These are phyloP conservation scores for Malachius bipustulatus DNA, from an alignment of 2,888 invertebrate genomes.

Conservation along the genomic window DNA sequence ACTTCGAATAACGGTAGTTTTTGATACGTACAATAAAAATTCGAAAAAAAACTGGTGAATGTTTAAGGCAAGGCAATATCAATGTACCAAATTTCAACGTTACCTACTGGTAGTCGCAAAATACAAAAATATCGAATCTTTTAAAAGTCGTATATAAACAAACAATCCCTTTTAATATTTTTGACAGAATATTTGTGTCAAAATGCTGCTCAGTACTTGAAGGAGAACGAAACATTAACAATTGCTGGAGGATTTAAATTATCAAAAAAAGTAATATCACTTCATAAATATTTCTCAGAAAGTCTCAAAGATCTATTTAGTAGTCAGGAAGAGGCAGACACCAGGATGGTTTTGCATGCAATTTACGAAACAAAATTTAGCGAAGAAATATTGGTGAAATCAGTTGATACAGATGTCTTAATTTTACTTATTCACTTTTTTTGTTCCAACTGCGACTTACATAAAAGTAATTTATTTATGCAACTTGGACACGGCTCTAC, in stretches of 20 bases:
- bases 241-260: conserved; percentile 6
- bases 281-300: conserved; percentile 1
- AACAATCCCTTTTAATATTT: conserved; percentile 13
- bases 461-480: not conserved
- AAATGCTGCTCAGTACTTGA: conserved; percentile 10
- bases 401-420: too few species aligned
- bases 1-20: conserved; percentile 11
- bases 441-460: too few species aligned
- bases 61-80: conserved; percentile 9
- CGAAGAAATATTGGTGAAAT: conserved; percentile 10
- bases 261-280: conserved; percentile 5
- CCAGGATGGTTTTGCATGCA: conserved; percentile 7
- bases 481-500: conserved; percentile 4
- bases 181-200: conserved; percentile 12
- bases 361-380: conserved; percentile 8
- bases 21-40: conserved; percentile 10
- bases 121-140: conserved; percentile 10
- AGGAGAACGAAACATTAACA: conserved; percentile 10
- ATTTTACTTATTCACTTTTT: conserved; percentile 12
- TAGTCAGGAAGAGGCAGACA: conserved; percentile 7
- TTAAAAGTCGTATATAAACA: conserved; percentile 12
- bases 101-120: conserved; percentile 11
- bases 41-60: conserved; percentile 10
- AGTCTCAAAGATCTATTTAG: conserved; percentile 6
- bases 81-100: conserved; percentile 11